These are phyloP conservation scores for Gonocerus acuteangulatus DNA, from an alignment of 2,888 invertebrate species.

Conservation along the genomic window DNA sequence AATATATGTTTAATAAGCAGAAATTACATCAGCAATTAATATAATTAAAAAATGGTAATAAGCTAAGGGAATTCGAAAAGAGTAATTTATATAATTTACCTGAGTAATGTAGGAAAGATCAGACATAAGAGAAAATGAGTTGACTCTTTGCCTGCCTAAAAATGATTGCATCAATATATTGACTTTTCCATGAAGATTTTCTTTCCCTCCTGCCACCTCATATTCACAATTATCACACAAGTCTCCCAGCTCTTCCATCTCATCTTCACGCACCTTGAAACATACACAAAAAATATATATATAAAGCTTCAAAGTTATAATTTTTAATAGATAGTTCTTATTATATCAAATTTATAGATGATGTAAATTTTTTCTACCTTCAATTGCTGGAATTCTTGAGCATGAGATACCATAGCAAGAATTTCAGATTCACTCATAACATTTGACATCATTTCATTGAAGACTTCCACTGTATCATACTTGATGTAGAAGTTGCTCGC, in stretches of 20 bases:
- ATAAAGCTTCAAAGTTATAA: background rate
- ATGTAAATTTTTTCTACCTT: conserved; percentile 53
- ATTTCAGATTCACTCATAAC: conserved; percentile 81
- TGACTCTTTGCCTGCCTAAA: conserved; percentile 71
- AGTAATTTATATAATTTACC: conserved; percentile 52
- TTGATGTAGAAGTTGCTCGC: conserved; percentile 98
- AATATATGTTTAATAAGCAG: too few species aligned
- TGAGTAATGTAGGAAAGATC: conserved; percentile 85
- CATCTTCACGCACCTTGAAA: conserved; percentile 81
- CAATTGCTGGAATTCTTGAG: conserved; percentile 91
- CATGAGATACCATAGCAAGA: conserved; percentile 80
- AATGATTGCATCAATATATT: conserved; percentile 88
- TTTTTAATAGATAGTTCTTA: background rate
- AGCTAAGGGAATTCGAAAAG: too few species aligned
- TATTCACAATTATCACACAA: conserved; percentile 68
- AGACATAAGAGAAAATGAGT: conserved; percentile 77
- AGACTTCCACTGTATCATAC: conserved; percentile 86
- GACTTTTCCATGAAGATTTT: conserved; percentile 89
- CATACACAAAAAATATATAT: background rate
- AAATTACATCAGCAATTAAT: too few species aligned
- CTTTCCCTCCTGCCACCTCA: conserved; percentile 70
- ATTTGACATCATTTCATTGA: conserved; percentile 72
- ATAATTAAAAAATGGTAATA: too few species aligned
- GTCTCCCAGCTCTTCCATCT: conserved; percentile 79
- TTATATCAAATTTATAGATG: background rate